Evolutionary conservation across 2,888 invertebrate species (phyloP).

Genomic region (Biston betularia): DNA sequence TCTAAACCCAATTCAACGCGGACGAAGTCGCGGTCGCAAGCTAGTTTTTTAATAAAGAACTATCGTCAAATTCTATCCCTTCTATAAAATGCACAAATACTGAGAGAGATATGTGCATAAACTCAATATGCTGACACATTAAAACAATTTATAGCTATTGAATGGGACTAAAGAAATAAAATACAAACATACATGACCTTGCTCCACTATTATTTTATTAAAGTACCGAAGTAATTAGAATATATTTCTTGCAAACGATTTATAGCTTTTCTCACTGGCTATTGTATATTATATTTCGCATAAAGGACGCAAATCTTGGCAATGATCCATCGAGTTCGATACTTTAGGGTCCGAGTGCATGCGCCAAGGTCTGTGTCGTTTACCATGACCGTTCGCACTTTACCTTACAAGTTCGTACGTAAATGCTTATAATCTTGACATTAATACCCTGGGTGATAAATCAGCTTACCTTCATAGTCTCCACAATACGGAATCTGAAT

Average conservation of each 20-base stretch:
- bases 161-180: not conserved
- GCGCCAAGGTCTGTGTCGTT: conserved; percentile 58
- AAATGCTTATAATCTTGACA: conserved; percentile 38
- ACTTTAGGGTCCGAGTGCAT: conserved; percentile 46
- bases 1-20: too few species aligned
- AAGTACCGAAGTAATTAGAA: not conserved
- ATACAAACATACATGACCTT: conserved; percentile 3
- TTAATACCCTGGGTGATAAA: conserved; percentile 21
- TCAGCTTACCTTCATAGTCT: not conserved
- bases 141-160: not conserved
- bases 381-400: conserved; percentile 54
- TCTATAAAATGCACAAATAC: not conserved
- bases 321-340: conserved; percentile 38
- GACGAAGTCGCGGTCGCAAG: too few species aligned
- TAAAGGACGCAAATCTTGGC: conserved; percentile 37
- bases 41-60: too few species aligned
- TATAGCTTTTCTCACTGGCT: conserved; percentile 20
- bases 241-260: conserved; percentile 6
- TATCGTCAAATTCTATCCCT: too few species aligned
- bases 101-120: not conserved
- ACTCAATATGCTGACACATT: not conserved
- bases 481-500: not conserved
- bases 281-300: conserved; percentile 25
- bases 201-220: conserved; percentile 2
- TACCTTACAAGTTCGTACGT: conserved; percentile 39